phyloP scores from a whole-genome alignment of 2,113 vertebrate genomes.

The Panthera leo region DNA sequence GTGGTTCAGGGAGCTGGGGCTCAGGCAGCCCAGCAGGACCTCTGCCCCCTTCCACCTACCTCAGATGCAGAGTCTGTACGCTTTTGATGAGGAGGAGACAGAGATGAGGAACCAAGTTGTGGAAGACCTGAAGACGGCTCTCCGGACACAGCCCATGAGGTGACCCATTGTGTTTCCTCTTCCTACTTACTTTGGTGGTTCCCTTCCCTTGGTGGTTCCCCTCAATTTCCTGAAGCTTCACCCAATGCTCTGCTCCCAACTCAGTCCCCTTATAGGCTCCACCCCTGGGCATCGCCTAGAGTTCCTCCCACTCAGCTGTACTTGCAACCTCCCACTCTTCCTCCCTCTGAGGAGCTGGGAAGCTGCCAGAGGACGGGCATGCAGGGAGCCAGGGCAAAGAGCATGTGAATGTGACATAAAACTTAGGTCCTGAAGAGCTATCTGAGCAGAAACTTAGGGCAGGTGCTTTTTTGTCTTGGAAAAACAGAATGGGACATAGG shows the following conservation, averaged over 20 bases:
- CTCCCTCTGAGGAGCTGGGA: not conserved
- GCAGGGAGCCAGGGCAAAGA: not conserved
- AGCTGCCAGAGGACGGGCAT: not conserved
- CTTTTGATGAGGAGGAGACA: slow-evolving; percentile 97
- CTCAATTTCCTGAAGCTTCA: not conserved
- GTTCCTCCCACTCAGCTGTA: not conserved
- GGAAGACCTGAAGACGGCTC: slow-evolving; percentile 97
- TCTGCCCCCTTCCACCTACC: not conserved
- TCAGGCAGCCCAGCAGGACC: not conserved
- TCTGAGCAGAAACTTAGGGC: not conserved
- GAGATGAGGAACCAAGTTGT: slow-evolving; percentile 97
- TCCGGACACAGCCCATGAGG: slow-evolving; percentile 99
- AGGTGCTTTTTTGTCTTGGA: not conserved
- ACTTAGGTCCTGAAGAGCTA: not conserved
- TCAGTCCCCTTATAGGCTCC: not conserved
- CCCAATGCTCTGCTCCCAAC: rapidly evolving
- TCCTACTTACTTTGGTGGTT: not conserved
- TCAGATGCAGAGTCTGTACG: slow-evolving; percentile 97
- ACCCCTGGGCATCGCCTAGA: not conserved
- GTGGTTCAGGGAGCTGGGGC: not conserved
- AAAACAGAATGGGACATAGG: not conserved
- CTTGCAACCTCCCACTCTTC: not conserved
- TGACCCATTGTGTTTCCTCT: slow-evolving; percentile 64
- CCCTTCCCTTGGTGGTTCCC: not conserved
- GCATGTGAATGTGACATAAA: not conserved